These are phyloP conservation scores for Xyliphius kryptos DNA, from an alignment of 2,113 vertebrate genomes.

Conservation along the genomic window DNA sequence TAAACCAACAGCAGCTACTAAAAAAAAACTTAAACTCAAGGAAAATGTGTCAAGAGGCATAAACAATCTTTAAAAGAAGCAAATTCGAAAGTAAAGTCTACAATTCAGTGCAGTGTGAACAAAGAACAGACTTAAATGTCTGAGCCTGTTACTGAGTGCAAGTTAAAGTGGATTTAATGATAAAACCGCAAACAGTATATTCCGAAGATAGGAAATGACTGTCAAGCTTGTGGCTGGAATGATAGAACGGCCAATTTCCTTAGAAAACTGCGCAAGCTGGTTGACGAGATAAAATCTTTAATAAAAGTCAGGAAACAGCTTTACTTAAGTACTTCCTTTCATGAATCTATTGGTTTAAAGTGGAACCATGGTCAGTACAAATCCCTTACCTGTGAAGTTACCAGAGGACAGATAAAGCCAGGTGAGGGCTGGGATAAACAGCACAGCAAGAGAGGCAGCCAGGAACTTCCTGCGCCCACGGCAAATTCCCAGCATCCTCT, in stretches of 20 bases:
- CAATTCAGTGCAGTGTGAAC: no score
- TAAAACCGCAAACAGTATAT: background rate
- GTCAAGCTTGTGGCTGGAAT: background rate
- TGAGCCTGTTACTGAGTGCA: no score
- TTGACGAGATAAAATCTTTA: background rate
- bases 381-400: constrained; percentile 82
- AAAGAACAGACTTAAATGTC: no score
- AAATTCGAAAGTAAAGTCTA: no score
- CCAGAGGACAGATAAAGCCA: constrained; percentile 95
- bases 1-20: no score
- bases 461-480: constrained; percentile 97
- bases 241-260: background rate
- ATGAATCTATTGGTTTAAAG: background rate
- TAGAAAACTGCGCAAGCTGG: background rate
- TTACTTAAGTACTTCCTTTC: background rate
- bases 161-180: background rate
- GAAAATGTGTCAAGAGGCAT: no score
- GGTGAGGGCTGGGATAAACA: constrained; percentile 90
- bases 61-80: no score
- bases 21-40: no score
- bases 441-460: constrained; percentile 82
- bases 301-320: background rate
- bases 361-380: background rate
- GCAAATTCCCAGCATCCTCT: constrained; percentile 98
- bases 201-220: background rate